Evolutionary conservation across 2,797 vertebrate genomes (phyloP).

Genomic region (Pseudomugil gertrudae): DNA sequence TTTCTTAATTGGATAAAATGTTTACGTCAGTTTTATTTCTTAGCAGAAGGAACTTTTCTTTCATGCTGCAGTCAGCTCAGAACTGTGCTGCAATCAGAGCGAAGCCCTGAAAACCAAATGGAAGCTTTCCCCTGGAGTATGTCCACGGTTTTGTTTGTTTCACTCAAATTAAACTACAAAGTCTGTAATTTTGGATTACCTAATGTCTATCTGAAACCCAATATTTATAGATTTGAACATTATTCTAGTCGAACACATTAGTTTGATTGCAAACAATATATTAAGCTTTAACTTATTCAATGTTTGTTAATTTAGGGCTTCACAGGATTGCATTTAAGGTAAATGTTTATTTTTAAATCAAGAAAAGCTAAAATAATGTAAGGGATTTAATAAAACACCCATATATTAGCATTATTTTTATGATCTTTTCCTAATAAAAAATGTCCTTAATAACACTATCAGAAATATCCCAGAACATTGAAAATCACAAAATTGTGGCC

Average conservation of each 20-base stretch:
- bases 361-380: slow-evolving; percentile 5
- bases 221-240: slow-evolving; percentile 27
- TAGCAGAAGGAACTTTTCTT: slow-evolving; percentile 30
- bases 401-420: not conserved
- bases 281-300: not conserved
- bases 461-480: slow-evolving; percentile 32
- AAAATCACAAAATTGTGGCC: slow-evolving; percentile 19
- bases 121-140: slow-evolving; percentile 39
- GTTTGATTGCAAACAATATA: slow-evolving; percentile 7
- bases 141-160: slow-evolving; percentile 36
- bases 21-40: slow-evolving; percentile 33
- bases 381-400: not conserved
- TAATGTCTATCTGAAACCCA: slow-evolving; percentile 25
- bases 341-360: slow-evolving; percentile 4
- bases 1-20: slow-evolving; percentile 36
- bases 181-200: slow-evolving; percentile 41
- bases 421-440: slow-evolving; percentile 3
- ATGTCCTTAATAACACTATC: slow-evolving; percentile 22
- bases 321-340: slow-evolving; percentile 3
- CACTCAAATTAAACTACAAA: slow-evolving; percentile 41
- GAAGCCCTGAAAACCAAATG: slow-evolving; percentile 62
- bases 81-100: slow-evolving; percentile 42
- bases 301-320: slow-evolving; percentile 6
- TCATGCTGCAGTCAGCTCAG: slow-evolving; percentile 39
- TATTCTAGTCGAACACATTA: slow-evolving; percentile 1